Percentiles rank a stretch among this genome's conserved stretches.
Evolutionary conservation across 2,888 invertebrate species (phyloP).

Genomic region (Spisula solida): DNA sequence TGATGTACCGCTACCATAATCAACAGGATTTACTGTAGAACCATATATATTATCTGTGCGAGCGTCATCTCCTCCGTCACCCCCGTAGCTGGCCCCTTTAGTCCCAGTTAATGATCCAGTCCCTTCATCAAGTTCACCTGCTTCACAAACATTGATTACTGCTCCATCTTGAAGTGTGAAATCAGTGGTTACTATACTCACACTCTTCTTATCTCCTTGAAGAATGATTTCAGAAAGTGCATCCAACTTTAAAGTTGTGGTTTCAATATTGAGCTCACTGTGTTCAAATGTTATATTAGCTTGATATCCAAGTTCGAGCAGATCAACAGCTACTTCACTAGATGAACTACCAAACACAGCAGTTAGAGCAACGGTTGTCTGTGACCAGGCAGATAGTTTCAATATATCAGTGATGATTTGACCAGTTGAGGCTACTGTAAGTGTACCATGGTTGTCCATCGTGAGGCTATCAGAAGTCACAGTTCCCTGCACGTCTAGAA

Average conservation of each 20-base stretch:
- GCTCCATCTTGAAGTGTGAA: conserved; percentile 56
- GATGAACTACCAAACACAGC: conserved; percentile 39
- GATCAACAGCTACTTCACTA: conserved; percentile 26
- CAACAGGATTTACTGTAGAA: conserved; percentile 60
- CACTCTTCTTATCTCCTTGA: conserved; percentile 47
- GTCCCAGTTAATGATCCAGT: conserved; percentile 49
- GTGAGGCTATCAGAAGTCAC: conserved; percentile 57
- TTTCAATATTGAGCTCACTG: conserved; percentile 38
- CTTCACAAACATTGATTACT: conserved; percentile 47
- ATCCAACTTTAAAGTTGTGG: conserved; percentile 50
- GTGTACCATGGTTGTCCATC: conserved; percentile 66
- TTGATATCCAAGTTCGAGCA: conserved; percentile 51
- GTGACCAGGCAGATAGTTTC: conserved; percentile 64
- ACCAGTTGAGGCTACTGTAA: conserved; percentile 64
- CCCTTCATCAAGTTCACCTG: conserved; percentile 64
- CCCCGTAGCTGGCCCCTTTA: conserved; percentile 78
- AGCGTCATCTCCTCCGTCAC: conserved; percentile 72
- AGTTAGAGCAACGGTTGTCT: conserved; percentile 39
- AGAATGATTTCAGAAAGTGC: conserved; percentile 46
- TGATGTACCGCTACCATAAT: conserved; percentile 73
- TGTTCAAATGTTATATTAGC: conserved; percentile 43
- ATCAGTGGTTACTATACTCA: conserved; percentile 32
- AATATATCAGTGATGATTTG: conserved; percentile 49
- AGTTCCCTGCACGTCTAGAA: conserved; percentile 65
- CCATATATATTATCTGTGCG: conserved; percentile 76